Conservation (phyloP, 2,797 vertebrate species). For the Etheostoma perlongum region DNA sequence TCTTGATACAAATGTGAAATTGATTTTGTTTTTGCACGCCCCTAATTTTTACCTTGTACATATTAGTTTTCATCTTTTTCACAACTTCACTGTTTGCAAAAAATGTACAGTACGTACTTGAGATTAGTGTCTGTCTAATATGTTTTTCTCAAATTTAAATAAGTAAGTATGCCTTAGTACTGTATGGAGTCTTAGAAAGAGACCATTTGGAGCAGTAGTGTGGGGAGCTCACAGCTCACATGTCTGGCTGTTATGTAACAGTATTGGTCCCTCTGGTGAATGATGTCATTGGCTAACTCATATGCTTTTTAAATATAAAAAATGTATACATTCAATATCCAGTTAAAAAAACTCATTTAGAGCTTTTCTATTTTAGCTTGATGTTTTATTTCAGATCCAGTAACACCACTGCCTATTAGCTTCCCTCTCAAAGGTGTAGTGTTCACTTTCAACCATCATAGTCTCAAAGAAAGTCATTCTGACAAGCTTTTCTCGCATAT, state of each 20-base stretch:
- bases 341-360: background rate
- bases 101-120: background rate
- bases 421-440: background rate
- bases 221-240: slow-evolving; percentile 40
- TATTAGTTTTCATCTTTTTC: background rate
- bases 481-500: slow-evolving; percentile 6
- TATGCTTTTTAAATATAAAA: slow-evolving; percentile 53
- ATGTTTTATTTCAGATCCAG: slow-evolving; percentile 9
- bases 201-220: slow-evolving; percentile 35
- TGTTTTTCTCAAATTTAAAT: slow-evolving; percentile 27
- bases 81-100: slow-evolving; percentile 3
- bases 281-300: slow-evolving; percentile 67
- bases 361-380: background rate
- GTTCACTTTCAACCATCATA: background rate
- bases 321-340: background rate
- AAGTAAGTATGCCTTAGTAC: slow-evolving; percentile 9
- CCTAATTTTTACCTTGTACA: background rate
- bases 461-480: background rate
- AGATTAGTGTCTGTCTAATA: slow-evolving; percentile 1
- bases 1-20: too few relatives aligned
- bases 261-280: slow-evolving; percentile 56
- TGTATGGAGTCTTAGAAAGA: slow-evolving; percentile 30
- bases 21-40: too few relatives aligned
- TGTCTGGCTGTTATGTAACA: slow-evolving; percentile 70
- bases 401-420: background rate